Conservation (phyloP, 2,797 vertebrate genomes). For the Enteromius thamalakanensis region DNA sequence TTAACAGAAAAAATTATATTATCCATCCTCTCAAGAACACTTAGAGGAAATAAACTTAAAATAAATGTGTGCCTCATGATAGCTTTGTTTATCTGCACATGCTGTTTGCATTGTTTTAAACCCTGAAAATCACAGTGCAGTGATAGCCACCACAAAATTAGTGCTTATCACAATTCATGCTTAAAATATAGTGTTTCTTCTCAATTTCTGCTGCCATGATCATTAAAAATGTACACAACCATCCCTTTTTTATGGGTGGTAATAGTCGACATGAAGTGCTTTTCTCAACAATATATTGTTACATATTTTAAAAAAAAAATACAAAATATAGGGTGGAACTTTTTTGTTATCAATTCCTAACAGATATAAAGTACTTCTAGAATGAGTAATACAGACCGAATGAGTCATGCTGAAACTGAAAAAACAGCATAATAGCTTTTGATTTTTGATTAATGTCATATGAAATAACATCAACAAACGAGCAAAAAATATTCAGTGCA, state of each 20-base stretch:
- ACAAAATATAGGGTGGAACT: neutral
- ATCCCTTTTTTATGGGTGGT: neutral
- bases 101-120: neutral
- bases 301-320: neutral
- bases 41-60: neutral
- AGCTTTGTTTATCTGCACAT: neutral
- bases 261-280: neutral
- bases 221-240: neutral
- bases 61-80: neutral
- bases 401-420: neutral
- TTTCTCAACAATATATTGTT: neutral
- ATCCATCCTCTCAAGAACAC: constrained; percentile 2
- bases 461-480: neutral
- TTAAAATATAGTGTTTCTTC: neutral
- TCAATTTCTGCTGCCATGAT: neutral
- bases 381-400: neutral
- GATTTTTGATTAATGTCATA: neutral
- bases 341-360: neutral
- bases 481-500: constrained; percentile 9
- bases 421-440: neutral
- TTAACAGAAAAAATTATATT: constrained; percentile 10
- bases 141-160: neutral
- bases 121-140: neutral
- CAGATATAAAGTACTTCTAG: neutral
- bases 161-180: neutral